Conservation (phyloP, 2,113 vertebrate species). For the Larimichthys polyactis region DNA sequence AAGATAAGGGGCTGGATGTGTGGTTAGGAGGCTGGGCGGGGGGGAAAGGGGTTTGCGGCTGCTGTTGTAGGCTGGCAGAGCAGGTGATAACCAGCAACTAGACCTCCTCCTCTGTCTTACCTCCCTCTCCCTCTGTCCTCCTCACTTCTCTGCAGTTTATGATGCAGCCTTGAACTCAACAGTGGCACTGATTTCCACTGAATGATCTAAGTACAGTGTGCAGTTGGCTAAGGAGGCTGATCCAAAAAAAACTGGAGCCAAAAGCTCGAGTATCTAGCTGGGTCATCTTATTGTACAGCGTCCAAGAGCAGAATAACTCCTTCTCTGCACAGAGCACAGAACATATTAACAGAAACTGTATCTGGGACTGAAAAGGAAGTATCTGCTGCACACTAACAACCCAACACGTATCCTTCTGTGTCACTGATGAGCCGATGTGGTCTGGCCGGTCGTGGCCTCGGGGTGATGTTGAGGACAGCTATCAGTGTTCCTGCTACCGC, state of each 20-base stretch:
- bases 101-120: slow-evolving; percentile 60
- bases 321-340: not conserved
- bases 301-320: not conserved
- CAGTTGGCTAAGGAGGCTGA: slow-evolving; percentile 20
- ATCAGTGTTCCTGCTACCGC: slow-evolving; percentile 37
- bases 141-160: slow-evolving; percentile 39
- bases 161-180: slow-evolving; percentile 51
- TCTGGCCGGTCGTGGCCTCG: not conserved
- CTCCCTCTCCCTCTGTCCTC: slow-evolving; percentile 46
- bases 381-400: not conserved
- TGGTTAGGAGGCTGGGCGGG: slow-evolving; percentile 55
- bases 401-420: not conserved
- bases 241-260: slow-evolving; percentile 6
- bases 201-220: slow-evolving; percentile 34
- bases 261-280: slow-evolving; percentile 20
- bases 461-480: slow-evolving; percentile 38
- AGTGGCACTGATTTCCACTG: slow-evolving; percentile 52
- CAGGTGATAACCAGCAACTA: slow-evolving; percentile 75
- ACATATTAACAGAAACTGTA: not conserved
- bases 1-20: slow-evolving; percentile 79
- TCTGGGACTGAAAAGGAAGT: not conserved
- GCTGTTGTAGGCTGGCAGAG: slow-evolving; percentile 69
- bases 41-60: slow-evolving; percentile 32
- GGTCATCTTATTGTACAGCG: slow-evolving; percentile 9
- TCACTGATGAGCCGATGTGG: slow-evolving; percentile 8